Evolutionary conservation across 2,888 invertebrate genomes (phyloP), one percentile per base, ranked within the genome.

Genomic region (Andrena bicolor): DNA sequence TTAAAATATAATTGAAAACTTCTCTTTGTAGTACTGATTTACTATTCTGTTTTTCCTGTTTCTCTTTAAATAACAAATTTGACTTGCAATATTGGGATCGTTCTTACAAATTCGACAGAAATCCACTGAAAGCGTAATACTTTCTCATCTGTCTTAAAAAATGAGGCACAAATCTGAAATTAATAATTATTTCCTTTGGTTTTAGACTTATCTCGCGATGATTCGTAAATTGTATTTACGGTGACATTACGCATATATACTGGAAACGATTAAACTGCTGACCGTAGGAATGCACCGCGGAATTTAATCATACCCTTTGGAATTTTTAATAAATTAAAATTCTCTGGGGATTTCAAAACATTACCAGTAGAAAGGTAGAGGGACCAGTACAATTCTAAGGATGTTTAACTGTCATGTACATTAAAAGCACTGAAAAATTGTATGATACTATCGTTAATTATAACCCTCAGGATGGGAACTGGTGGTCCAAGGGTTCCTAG

Each of bases 191-290:
- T 23, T 35, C 7, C 35, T 41, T 28, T 26, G 13, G 8, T 41
- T 41, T 10, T 2, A 10, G 35, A 58, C 41, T 69, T 53, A 69
- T 35, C 41, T 58, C 56, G n/a, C 28, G 41, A 23, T 58, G 28
- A 58, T 41, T 48, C 35, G n/a, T 41, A 69, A 69, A 69, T 69
- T 56, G 58, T 23, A 41, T 26, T 56, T 3, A 5, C 28, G 20
- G 32, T 13, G 32, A 68, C 49, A 32, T 32, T 66, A 53, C 28
- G 20, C 65, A 48, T 41, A 41, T 41, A 41, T 41, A n/a, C 51
- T 30, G 30, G 51, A 51, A 66, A 30, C 53, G 53, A 56, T 68
- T 68, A 68, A 56, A 68, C 23, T n/a, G 68, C 68, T 56, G 69
- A 35, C 41, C 4, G 26, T 26, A 41, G 41, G 69, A 68, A 68